These are phyloP conservation scores for Sepioteuthis lessoniana DNA, from an alignment of 2,888 invertebrate species.

Conservation along the genomic window DNA sequence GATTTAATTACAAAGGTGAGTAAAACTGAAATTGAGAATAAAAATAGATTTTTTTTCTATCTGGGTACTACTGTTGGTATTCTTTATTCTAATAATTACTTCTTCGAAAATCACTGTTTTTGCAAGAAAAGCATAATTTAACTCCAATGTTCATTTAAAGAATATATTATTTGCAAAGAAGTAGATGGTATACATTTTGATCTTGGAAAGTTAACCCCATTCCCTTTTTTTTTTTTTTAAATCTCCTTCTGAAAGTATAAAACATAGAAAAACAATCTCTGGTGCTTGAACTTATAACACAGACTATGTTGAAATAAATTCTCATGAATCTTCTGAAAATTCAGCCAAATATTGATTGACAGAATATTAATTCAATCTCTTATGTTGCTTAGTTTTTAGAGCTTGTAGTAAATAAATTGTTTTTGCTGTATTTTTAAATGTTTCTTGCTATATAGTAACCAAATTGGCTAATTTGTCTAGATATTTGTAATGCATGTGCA, in stretches of 20 bases:
- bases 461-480: not conserved
- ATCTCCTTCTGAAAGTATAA: too few relatives aligned
- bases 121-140: not conserved
- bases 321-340: not conserved
- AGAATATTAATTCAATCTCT: not conserved
- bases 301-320: slow-evolving; percentile 14
- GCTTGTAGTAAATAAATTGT: not conserved
- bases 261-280: not conserved
- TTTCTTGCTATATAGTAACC: not conserved
- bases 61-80: too few relatives aligned
- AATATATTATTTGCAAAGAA: not conserved
- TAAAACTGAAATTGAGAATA: not conserved
- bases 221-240: too few relatives aligned
- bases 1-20: not conserved
- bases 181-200: not conserved
- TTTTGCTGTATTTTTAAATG: slow-evolving; percentile 14
- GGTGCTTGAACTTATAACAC: not conserved
- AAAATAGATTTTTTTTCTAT: not conserved
- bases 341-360: not conserved
- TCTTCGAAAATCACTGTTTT: not conserved
- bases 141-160: not conserved
- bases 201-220: not conserved
- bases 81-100: too few relatives aligned
- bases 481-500: not conserved
- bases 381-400: not conserved